Base-by-base conservation (phyloP, 2,888 invertebrate species). In the Agrypnus murinus region DNA sequence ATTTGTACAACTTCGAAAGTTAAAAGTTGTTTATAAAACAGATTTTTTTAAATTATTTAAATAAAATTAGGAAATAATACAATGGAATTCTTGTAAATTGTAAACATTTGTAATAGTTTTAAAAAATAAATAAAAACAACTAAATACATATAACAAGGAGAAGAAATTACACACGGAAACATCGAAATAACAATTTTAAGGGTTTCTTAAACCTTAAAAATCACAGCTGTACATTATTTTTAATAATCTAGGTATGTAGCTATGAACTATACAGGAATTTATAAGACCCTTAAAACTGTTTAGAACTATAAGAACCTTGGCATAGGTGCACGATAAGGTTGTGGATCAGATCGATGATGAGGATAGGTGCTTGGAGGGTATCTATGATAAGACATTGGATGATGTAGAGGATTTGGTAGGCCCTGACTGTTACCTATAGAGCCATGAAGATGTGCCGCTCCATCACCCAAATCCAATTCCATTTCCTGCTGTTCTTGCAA, bases 391-490 rank as follows among this genome's bases (percentile, higher is more conserved):
- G 81, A 77, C 55, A 80, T 74, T 9, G 82, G 81, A 72, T 81
- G 81, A 73, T 82, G 82, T 55, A 82, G 64, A 10, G 81, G 74
- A 58, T 79, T 80, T 17, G 81, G 78, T 69, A 82, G 73, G 15
- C 77, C 78, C 65, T 80, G 81, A 9, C 77, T 79, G 15, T 76
- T 76, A 10, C 76, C 77, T 53, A 80, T 70, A 38, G 81, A 74
- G 73, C 79, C 77, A 46, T 89, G 79, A 0, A 91, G 87, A 81
- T 93, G 93, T 65, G 92, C 91, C 17, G 93, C 91, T 1, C 95
- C 95, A 81, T 96, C 96, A 0, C 96, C 96, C 75, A 96, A 88
- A 85, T 95, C 95, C 78, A 96, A 86, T 83, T 95, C 95, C 82
- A 95, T 87, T 78, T 91, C 90, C 77, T 87, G 88, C 74, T 86